These are phyloP conservation scores for Panagrolaimus sp. DNA, from an alignment of 1,140 invertebrate genomes.

Conservation along the genomic window DNA sequence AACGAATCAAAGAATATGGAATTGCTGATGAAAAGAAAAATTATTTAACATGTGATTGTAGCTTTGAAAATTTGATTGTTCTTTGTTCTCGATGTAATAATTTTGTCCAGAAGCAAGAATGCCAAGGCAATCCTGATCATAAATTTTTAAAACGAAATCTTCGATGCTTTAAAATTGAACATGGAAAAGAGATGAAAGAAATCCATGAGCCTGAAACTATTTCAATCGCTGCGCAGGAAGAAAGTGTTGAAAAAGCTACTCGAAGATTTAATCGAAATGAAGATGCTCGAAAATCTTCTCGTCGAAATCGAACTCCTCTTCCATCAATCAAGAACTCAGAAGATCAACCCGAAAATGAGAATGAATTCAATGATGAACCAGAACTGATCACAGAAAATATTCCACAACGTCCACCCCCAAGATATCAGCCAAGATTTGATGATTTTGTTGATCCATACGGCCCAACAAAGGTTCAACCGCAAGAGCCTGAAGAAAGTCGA, in stretches of 20 bases:
- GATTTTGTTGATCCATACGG: too few species aligned
- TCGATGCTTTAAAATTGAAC: constrained; percentile 4
- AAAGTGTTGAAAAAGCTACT: too few species aligned
- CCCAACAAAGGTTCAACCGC: too few species aligned
- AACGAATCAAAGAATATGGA: background rate
- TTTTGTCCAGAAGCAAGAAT: background rate
- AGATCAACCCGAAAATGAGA: background rate
- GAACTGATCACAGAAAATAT: background rate
- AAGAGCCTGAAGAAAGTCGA: too few species aligned
- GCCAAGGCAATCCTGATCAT: background rate
- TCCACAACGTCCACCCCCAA: background rate
- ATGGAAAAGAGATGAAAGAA: background rate
- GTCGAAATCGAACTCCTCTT: background rate
- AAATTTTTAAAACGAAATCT: background rate
- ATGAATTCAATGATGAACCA: background rate
- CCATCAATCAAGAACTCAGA: background rate
- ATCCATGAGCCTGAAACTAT: background rate
- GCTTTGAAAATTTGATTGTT: constrained; percentile 5
- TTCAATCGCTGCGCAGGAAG: background rate
- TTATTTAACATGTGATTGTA: constrained; percentile 1
- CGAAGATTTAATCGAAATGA: background rate
- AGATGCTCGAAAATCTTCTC: background rate
- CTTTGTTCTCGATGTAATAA: constrained; percentile 8
- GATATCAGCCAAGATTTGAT: too few species aligned
- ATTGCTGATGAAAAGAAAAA: background rate